Evolutionary conservation across 2,888 invertebrate species (phyloP).

Genomic region (Drosophila percnosoma): DNA sequence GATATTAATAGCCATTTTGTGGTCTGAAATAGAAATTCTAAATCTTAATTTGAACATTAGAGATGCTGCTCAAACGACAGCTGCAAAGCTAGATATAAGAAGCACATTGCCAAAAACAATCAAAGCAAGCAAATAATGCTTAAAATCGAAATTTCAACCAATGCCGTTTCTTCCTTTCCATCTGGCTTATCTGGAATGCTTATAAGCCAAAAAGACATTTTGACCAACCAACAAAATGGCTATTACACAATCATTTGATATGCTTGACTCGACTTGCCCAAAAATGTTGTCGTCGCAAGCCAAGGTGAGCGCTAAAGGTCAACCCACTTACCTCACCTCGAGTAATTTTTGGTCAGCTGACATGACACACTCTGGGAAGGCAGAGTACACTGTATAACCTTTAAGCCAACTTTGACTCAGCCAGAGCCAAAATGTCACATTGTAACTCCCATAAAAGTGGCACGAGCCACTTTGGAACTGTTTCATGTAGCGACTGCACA

Average conservation of each 20-base stretch:
- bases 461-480: slow-evolving; percentile 18
- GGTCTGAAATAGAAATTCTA: background rate
- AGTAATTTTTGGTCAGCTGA: slow-evolving; percentile 13
- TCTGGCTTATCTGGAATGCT: background rate
- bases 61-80: background rate
- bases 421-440: slow-evolving; percentile 63
- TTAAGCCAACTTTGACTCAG: slow-evolving; percentile 25
- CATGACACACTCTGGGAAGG: slow-evolving; percentile 6
- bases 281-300: background rate
- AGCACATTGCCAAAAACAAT: background rate
- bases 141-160: background rate
- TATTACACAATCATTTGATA: slow-evolving; percentile 23
- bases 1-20: background rate
- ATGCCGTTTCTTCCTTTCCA: background rate
- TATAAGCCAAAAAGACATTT: background rate
- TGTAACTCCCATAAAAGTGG: slow-evolving; percentile 44
- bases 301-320: slow-evolving; percentile 25
- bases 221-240: background rate
- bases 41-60: background rate
- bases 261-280: slow-evolving; percentile 11
- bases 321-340: slow-evolving; percentile 35
- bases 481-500: background rate
- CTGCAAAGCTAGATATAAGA: background rate
- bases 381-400: slow-evolving; percentile 6
- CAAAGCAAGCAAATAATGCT: background rate